These are phyloP conservation scores for Alcis repandata DNA, from an alignment of 2,888 invertebrate species.

Conservation along the genomic window DNA sequence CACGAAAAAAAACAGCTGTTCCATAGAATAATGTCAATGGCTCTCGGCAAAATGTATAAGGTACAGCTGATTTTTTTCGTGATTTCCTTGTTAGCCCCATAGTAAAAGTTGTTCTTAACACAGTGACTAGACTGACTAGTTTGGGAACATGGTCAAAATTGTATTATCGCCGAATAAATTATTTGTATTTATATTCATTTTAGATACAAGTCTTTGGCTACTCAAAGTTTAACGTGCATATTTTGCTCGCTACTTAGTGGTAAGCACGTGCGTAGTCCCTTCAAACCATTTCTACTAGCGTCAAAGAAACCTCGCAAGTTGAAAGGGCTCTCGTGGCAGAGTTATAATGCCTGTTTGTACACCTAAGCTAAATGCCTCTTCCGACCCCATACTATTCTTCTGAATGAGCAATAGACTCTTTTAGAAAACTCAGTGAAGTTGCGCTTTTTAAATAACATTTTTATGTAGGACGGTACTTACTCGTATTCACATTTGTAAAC, in stretches of 20 bases:
- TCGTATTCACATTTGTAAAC: too few species aligned
- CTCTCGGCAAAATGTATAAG: too few species aligned
- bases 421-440: constrained; percentile 8
- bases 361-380: constrained; percentile 47
- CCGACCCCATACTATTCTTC: constrained; percentile 50
- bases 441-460: constrained; percentile 8
- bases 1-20: too few species aligned
- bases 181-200: too few species aligned
- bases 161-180: too few species aligned
- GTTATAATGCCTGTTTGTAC: constrained; percentile 46
- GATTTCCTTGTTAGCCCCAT: too few species aligned
- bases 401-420: constrained; percentile 47
- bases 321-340: constrained; percentile 34
- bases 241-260: constrained; percentile 1
- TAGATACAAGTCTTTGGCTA: too few species aligned
- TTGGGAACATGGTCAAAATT: too few species aligned
- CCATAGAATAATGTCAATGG: too few species aligned
- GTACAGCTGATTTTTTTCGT: too few species aligned
- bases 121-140: too few species aligned
- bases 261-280: background rate
- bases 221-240: background rate
- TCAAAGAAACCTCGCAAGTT: constrained; percentile 30
- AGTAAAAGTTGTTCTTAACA: too few species aligned
- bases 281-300: constrained; percentile 14
- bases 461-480: background rate